Conservation (phyloP, 2,113 vertebrate species). For the Scatophagus argus region DNA sequence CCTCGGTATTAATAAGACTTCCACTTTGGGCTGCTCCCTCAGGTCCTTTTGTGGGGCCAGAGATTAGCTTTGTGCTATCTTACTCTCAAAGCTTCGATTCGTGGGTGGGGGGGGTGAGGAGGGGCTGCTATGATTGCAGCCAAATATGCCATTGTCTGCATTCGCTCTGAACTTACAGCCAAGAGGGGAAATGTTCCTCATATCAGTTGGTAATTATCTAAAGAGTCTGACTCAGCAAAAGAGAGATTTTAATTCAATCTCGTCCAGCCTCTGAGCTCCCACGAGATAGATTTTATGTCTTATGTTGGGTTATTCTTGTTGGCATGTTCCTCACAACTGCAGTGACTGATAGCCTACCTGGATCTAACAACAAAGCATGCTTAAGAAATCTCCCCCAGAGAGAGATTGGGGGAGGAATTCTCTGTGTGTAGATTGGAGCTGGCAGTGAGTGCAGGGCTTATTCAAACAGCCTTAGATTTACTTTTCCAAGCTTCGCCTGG, state of each 20-base stretch:
- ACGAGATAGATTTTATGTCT: slow-evolving; percentile 71
- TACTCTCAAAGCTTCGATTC: slow-evolving; percentile 65
- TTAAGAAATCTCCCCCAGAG: slow-evolving; percentile 67
- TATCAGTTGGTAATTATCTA: slow-evolving; percentile 80
- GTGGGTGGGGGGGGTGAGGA: slow-evolving; percentile 18
- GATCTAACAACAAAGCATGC: slow-evolving; percentile 65
- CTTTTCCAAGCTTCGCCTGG: slow-evolving; percentile 67
- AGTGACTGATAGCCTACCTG: slow-evolving; percentile 72
- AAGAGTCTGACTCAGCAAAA: slow-evolving; percentile 81
- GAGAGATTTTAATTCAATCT: slow-evolving; percentile 77
- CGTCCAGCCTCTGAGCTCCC: slow-evolving; percentile 59
- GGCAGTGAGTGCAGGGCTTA: slow-evolving; percentile 66
- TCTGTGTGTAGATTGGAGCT: slow-evolving; percentile 57
- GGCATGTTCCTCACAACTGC: slow-evolving; percentile 62
- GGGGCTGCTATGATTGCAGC: slow-evolving; percentile 59
- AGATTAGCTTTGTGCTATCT: slow-evolving; percentile 71
- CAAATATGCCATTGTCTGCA: slow-evolving; percentile 75
- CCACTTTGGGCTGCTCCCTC: slow-evolving; percentile 46
- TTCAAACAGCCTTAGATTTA: slow-evolving; percentile 74
- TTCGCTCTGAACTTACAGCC: slow-evolving; percentile 73
- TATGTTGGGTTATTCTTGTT: slow-evolving; percentile 60
- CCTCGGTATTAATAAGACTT: slow-evolving; percentile 48
- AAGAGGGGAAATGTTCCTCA: slow-evolving; percentile 71
- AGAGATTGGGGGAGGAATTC: slow-evolving; percentile 61
- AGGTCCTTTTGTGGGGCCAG: slow-evolving; percentile 54